These are phyloP conservation scores for Drosophila rhopaloa DNA, from an alignment of 1,140 invertebrate genomes.

Conservation along the genomic window DNA sequence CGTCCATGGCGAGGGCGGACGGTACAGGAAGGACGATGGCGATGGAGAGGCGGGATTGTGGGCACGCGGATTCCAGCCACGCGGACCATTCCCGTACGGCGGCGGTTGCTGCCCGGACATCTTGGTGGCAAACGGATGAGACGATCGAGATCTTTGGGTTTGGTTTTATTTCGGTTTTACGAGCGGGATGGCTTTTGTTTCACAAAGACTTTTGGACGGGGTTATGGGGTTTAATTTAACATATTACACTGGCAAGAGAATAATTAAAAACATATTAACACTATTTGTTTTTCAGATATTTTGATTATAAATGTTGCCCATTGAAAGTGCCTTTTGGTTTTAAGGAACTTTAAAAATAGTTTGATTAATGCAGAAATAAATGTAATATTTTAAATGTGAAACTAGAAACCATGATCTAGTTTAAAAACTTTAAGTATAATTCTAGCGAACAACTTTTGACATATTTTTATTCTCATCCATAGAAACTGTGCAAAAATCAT, in stretches of 20 bases:
- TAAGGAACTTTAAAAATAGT: too few species aligned
- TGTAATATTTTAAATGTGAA: too few species aligned
- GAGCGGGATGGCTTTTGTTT: slow-evolving; percentile 14
- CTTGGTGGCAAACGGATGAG: slow-evolving; percentile 45
- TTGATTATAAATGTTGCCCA: neutral
- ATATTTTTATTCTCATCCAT: neutral
- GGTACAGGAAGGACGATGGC: slow-evolving; percentile 86
- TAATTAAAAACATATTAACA: slow-evolving; percentile 9
- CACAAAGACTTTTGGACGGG: slow-evolving; percentile 54
- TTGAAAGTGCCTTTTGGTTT: too few species aligned
- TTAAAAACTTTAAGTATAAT: neutral
- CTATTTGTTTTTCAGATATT: neutral
- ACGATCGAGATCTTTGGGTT: slow-evolving; percentile 22
- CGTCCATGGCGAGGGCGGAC: slow-evolving; percentile 87
- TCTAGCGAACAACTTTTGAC: neutral
- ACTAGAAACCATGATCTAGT: neutral
- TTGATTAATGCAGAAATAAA: too few species aligned
- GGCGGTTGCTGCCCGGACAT: slow-evolving; percentile 87
- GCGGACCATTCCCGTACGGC: slow-evolving; percentile 85
- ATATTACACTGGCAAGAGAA: slow-evolving; percentile 62
- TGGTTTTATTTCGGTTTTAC: slow-evolving; percentile 26
- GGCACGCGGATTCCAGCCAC: slow-evolving; percentile 84
- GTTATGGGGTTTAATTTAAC: slow-evolving; percentile 59
- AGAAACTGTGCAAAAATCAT: slow-evolving; percentile 24
- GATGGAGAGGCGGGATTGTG: slow-evolving; percentile 75